Evolutionary conservation across 2,888 invertebrate species (phyloP), one percentile per base, ranked within the genome.

Genomic region (Trilocha varians): DNA sequence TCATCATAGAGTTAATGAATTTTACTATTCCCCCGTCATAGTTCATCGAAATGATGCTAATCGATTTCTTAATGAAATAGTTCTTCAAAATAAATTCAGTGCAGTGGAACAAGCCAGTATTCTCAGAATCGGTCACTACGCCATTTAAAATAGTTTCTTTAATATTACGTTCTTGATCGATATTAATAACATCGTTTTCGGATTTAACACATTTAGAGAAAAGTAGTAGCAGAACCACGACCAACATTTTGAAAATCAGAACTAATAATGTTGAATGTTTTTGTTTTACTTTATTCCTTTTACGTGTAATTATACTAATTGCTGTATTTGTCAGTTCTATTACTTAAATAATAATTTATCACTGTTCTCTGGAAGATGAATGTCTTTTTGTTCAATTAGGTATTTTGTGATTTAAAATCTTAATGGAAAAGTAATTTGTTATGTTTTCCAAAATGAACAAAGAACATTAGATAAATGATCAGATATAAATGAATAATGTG

Each of bases 41-140:
- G 25, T 44, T 42, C 13, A 53, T 42, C 25, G 51, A 44, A 3
- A 57, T 25, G 36, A 52, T 55, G 1, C 51, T 49, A 3, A 62
- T 0, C 1, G 16, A 36, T 4, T 50, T 49, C 13, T 13, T 32
- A 11, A 13, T 36, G 16, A 51, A 59, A 40, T 61, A 57, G 44
- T 45, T 51, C 3, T 32, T 15, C 3, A 61, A 13, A 42, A 56
- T 41, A 25, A 25, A 25, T 9, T 6, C 17, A 6, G n/a, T 17
- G 16, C 13, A 17, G 32, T 16, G 37, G n/a, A 43, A 47, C 42
- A 34, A 18, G 41, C 18, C 34, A 47, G n/a, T 16, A 3, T 13
- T 17, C 36, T 16, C 11, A 25, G 25, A 6, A 2, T 25, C 25
- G 25, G 25, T 5, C 25, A 5, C 6, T 25, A 25, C 25, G 25